Conservation (phyloP, 2,113 vertebrate species). For the Hemiprocne comata region DNA sequence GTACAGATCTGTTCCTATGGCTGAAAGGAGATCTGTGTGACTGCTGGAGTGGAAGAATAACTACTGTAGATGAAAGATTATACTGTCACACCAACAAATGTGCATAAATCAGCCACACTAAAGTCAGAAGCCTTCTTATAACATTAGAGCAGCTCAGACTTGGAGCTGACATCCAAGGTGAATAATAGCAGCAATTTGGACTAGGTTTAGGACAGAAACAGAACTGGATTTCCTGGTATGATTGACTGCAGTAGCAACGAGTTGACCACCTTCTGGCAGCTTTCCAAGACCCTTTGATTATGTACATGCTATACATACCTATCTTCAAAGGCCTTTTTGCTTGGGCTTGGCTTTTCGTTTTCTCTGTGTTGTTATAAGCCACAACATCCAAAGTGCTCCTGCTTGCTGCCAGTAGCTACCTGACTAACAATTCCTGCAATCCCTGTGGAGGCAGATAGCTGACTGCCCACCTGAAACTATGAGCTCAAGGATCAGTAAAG, state of each 20-base stretch:
- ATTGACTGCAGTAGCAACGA: background rate
- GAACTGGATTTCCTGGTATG: background rate
- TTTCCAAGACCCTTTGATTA: background rate
- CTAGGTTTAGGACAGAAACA: background rate
- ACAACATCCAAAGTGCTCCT: background rate
- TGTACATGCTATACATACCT: background rate
- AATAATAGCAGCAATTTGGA: background rate
- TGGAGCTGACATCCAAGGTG: background rate
- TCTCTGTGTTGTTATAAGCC: background rate
- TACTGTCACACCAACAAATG: background rate
- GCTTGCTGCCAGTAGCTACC: background rate
- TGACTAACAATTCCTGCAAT: background rate
- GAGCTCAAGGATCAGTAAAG: background rate
- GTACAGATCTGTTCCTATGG: background rate
- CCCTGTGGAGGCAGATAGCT: rapidly evolving
- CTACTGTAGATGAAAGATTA: background rate
- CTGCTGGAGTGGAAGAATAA: background rate
- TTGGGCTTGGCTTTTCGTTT: background rate
- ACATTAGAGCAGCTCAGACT: background rate
- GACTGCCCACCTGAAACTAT: background rate
- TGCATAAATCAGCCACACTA: background rate
- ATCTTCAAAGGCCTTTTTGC: background rate
- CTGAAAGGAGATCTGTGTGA: background rate
- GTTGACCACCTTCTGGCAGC: background rate
- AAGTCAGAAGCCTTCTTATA: background rate